These are phyloP conservation scores for Eurystomus glaucurus DNA, from an alignment of 2,797 vertebrate genomes.

Conservation along the genomic window DNA sequence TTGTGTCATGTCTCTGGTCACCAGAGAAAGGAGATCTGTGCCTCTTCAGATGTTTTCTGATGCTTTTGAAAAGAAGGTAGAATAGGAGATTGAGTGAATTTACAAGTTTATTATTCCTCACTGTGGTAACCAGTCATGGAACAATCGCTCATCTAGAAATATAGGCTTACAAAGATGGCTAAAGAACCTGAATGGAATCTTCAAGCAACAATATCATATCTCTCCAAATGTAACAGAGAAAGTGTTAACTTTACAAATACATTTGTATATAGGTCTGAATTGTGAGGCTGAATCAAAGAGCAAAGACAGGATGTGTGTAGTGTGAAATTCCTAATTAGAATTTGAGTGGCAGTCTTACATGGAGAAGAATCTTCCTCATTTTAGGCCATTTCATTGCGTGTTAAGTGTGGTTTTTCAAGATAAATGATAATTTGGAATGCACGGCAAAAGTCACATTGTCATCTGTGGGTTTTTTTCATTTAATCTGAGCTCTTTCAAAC, in stretches of 20 bases:
- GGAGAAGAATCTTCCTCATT: neutral
- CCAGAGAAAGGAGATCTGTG: neutral
- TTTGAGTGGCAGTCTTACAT: neutral
- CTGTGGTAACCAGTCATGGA: neutral
- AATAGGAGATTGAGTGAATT: neutral
- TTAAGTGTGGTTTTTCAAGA: neutral
- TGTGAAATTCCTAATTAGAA: neutral
- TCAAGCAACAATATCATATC: neutral
- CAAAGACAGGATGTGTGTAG: neutral
- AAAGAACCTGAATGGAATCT: neutral
- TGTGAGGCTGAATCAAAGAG: neutral
- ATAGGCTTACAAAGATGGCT: neutral
- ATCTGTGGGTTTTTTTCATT: neutral
- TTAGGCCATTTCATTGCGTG: neutral
- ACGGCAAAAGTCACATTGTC: neutral
- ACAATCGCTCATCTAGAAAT: neutral
- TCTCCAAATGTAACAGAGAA: neutral
- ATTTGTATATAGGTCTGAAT: neutral
- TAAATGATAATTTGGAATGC: neutral
- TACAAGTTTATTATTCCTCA: neutral
- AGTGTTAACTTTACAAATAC: neutral
- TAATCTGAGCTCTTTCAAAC: neutral
- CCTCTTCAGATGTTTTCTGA: neutral
- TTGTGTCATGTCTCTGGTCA: rapidly evolving
- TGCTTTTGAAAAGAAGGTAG: neutral